Conservation (phyloP, 2,888 invertebrate species). For the Coelogynopora nodosa region DNA sequence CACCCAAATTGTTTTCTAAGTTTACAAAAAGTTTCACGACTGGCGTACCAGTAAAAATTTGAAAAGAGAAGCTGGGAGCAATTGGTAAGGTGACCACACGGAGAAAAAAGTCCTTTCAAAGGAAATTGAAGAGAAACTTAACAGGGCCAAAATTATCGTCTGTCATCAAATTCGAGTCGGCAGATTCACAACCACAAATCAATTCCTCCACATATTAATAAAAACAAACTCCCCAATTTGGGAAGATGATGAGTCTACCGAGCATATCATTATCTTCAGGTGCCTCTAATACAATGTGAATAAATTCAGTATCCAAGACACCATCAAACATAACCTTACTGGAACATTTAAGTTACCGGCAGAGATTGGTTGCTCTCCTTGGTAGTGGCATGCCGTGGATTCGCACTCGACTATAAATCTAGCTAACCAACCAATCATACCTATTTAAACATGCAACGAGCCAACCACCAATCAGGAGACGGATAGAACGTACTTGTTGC, state of each 20-base stretch:
- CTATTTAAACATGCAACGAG: no score
- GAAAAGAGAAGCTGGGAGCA: neutral
- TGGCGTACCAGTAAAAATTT: neutral
- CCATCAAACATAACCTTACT: neutral
- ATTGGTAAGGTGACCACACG: neutral
- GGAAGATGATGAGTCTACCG: neutral
- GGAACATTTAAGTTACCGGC: neutral
- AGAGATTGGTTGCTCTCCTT: neutral
- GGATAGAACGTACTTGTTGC: constrained; percentile 54
- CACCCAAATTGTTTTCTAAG: neutral
- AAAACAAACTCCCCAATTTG: neutral
- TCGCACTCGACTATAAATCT: no score
- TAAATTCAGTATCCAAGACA: neutral
- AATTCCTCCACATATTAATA: neutral
- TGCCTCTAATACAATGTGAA: neutral
- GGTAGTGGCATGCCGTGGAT: neutral
- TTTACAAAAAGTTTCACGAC: neutral
- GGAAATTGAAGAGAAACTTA: neutral
- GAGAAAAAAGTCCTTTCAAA: neutral
- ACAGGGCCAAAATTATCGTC: neutral
- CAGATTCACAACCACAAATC: neutral
- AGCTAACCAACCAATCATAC: no score
- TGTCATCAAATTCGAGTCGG: neutral
- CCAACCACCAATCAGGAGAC: neutral
- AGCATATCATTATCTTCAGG: neutral